Conservation (phyloP, 2,113 vertebrate species). For the Siphamia tubifer region DNA sequence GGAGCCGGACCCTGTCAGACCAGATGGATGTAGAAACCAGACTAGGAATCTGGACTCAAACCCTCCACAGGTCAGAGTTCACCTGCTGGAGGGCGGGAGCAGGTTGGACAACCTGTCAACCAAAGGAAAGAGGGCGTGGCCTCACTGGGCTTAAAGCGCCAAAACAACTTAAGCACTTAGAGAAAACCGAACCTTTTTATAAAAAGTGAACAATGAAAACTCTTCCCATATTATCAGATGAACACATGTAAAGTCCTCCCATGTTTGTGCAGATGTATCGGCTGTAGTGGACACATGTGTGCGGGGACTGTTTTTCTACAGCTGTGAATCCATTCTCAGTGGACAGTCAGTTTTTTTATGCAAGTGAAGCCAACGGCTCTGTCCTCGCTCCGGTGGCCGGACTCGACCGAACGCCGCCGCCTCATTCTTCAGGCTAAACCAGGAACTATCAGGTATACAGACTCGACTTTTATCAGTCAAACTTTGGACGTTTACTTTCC, state of each 20-base stretch:
- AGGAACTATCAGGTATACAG: conserved; percentile 71
- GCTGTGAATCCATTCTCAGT: conserved; percentile 73
- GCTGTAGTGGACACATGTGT: no score
- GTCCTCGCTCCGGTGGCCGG: conserved; percentile 26
- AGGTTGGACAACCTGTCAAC: conserved; percentile 57
- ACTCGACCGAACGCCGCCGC: conserved; percentile 13
- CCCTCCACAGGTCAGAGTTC: conserved; percentile 21
- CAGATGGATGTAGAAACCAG: conserved; percentile 64
- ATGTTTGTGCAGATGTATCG: no score
- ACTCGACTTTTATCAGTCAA: conserved; percentile 30
- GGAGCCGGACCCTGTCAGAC: conserved; percentile 49
- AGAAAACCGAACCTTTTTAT: conserved; percentile 33
- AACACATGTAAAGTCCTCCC: conserved; percentile 70
- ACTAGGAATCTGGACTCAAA: conserved; percentile 13
- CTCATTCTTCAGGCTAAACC: conserved; percentile 66
- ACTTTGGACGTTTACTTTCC: conserved; percentile 37
- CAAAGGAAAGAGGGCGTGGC: conserved; percentile 65
- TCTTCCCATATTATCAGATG: conserved; percentile 61
- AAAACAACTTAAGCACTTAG: conserved; percentile 71
- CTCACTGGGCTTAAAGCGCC: conserved; percentile 8
- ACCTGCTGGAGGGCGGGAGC: conserved; percentile 3
- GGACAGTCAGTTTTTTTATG: conserved; percentile 61
- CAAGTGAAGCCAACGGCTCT: conserved; percentile 60
- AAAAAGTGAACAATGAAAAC: conserved; percentile 52
- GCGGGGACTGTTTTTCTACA: conserved; percentile 63